Evolutionary conservation across 2,888 invertebrate genomes (phyloP).

Genomic region (Polyploca ridens): DNA sequence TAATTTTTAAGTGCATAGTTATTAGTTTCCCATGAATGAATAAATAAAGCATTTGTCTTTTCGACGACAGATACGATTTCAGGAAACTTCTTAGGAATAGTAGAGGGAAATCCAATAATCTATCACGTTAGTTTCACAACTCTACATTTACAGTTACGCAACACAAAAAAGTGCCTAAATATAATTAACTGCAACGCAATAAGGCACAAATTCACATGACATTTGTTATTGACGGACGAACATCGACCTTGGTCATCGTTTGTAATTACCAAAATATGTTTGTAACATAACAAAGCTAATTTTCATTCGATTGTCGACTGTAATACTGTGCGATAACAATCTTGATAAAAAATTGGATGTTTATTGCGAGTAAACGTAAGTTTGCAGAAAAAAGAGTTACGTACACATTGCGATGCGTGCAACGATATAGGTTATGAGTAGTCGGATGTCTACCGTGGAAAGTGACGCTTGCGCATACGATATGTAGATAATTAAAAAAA

Average conservation of each 20-base stretch:
- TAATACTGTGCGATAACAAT: constrained; percentile 15
- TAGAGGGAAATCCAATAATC: constrained; percentile 12
- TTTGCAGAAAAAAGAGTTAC: not conserved
- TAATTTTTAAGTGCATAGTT: no score
- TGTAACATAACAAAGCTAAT: not conserved
- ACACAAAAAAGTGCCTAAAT: constrained; percentile 1
- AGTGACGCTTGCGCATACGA: constrained; percentile 6
- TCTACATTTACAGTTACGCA: constrained; percentile 14
- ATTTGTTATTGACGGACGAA: constrained; percentile 24
- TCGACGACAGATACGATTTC: not conserved
- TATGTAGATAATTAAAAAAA: not conserved
- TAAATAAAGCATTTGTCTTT: no score
- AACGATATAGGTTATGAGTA: not conserved
- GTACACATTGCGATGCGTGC: constrained; percentile 1
- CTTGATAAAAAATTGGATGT: not conserved
- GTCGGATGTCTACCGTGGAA: constrained; percentile 7
- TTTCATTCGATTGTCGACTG: constrained; percentile 13
- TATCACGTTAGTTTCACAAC: constrained; percentile 6
- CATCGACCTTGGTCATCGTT: constrained; percentile 32
- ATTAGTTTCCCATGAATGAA: no score
- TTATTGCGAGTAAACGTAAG: not conserved
- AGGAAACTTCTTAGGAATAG: not conserved
- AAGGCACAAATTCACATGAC: constrained; percentile 30
- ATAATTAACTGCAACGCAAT: constrained; percentile 17
- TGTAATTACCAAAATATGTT: not conserved